Conservation (phyloP, 2,113 vertebrate species). For the Struthio camelus region DNA sequence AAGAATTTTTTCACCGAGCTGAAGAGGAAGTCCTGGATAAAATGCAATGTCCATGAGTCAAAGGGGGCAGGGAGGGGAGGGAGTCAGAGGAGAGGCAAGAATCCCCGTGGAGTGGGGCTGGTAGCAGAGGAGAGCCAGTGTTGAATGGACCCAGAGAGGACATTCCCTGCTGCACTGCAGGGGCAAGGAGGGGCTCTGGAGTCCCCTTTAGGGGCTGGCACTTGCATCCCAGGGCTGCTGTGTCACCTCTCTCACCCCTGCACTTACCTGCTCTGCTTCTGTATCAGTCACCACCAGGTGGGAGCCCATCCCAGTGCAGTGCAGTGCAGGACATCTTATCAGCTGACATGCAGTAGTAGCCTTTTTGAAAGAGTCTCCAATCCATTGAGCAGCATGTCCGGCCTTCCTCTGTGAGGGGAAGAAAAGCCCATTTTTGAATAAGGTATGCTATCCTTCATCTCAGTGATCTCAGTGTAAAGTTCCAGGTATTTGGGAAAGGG, state of each 20-base stretch:
- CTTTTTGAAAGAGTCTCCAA: background rate
- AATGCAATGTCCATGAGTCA: background rate
- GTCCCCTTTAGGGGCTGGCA: background rate
- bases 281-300: conserved; percentile 67
- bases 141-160: background rate
- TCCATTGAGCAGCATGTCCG: background rate
- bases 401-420: background rate
- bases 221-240: background rate
- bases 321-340: background rate
- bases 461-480: background rate
- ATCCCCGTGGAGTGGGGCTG: background rate
- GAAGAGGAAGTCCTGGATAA: conserved; percentile 44
- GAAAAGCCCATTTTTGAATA: background rate
- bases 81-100: no score
- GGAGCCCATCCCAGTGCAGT: conserved; percentile 63
- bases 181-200: background rate
- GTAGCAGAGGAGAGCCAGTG: background rate
- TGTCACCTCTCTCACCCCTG: background rate
- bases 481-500: no score
- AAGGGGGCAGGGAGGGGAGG: no score
- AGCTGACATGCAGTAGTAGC: conserved; percentile 58
- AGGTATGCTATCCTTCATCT: background rate
- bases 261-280: conserved; percentile 60
- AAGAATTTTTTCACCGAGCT: background rate
- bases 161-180: background rate